Evolutionary conservation across 2,797 vertebrate species (phyloP), one percentile per base, ranked within the genome.

Genomic region (Rhyacichthys aspro): DNA sequence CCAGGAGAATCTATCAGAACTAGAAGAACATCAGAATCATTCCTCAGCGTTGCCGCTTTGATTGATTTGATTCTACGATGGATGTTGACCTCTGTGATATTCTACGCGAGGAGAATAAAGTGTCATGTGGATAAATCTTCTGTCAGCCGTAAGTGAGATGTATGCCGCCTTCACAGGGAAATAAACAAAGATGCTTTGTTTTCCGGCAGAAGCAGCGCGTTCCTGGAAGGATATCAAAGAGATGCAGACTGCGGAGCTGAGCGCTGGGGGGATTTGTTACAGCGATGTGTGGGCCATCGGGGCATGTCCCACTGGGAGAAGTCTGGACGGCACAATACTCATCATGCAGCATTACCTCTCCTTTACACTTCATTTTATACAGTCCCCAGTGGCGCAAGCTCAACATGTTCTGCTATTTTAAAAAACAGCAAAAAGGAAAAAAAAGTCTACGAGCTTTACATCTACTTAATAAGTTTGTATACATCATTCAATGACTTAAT

Each of bases 181-280:
- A 41, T 41, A 41, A 41, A 41, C 39, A 41, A 41, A 41, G 39
- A 41, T 15, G 12, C 39, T 41, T 14, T 39, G 60, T 76, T 75
- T 79, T 68, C 28, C 46, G 66, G 74, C 46, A 59, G 58, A 65
- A 55, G 63, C 53, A 80, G 83, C 52, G 61, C 55, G 76, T 61
- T 72, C 55, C 56, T 79, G 59, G 62, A 72, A 47, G 28, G 57
- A 55, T 64, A 73, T 86, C 55, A 76, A 70, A 78, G 52, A 36
- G 56, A 37, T 72, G 55, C 59, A 14, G 41, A 45, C 57, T 5
- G 55, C 33, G 14, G 72, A 73, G 55, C 33, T 12, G 72, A 73
- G 67, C 49, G 63, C 67, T 67, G 47, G 46, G 65, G 81, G 69
- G 71, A 79, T 52, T 60, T 59, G 68, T 55, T 74, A 64, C 57